These are phyloP conservation scores for Notodonta dromedarius DNA, from an alignment of 2,888 invertebrate species.

Conservation along the genomic window DNA sequence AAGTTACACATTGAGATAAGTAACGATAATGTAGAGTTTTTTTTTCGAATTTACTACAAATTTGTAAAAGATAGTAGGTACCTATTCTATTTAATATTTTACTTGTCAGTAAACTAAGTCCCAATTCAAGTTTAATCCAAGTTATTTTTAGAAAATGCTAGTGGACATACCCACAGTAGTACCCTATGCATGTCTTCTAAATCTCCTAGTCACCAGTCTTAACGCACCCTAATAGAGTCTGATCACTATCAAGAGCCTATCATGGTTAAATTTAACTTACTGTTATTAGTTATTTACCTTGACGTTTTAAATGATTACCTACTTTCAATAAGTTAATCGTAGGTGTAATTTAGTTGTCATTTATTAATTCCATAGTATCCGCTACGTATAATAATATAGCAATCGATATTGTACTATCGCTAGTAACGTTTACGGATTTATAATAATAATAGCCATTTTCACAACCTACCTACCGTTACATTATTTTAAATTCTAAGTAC, in stretches of 20 bases:
- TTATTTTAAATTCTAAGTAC: too few species aligned
- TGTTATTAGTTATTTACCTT: too few species aligned
- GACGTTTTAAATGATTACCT: too few species aligned
- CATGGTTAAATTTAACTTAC: too few species aligned
- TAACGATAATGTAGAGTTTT: too few species aligned
- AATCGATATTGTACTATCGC: not conserved
- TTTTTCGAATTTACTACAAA: too few species aligned
- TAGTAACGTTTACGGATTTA: conserved; percentile 1
- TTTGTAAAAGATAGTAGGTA: too few species aligned
- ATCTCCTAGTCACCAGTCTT: conserved; percentile 23
- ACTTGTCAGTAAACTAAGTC: too few species aligned
- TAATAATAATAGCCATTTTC: conserved; percentile 21
- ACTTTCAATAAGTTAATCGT: not conserved
- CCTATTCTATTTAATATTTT: too few species aligned
- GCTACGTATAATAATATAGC: conserved; percentile 2
- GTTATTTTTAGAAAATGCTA: not conserved
- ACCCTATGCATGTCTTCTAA: conserved; percentile 43
- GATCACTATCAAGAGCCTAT: too few species aligned
- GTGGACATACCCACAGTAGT: conserved; percentile 33
- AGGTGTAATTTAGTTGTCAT: conserved; percentile 1
- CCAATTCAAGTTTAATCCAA: too few species aligned
- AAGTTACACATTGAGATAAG: too few species aligned
- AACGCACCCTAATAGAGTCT: conserved; percentile 33
- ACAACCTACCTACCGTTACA: conserved; percentile 12
- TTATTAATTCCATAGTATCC: not conserved